Base-by-base conservation (phyloP, 2,888 invertebrate species). In the Amaurobius ferox region DNA sequence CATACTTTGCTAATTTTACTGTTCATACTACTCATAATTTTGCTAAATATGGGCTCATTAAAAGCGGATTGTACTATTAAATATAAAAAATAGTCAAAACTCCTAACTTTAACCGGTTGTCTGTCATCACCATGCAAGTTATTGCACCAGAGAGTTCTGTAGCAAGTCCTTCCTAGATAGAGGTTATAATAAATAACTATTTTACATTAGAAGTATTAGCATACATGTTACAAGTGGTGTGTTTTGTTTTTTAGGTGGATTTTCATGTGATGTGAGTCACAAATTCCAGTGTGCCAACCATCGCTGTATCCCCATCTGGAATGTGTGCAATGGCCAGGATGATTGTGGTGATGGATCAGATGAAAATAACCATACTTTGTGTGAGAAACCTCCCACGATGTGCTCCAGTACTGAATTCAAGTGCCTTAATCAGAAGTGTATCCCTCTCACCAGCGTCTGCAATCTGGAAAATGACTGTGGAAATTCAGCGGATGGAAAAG, bases 311-410 rank as follows among this genome's bases (percentile, higher is more conserved):
- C 89, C 89, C 0, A 89, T 89, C 1, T 89, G 90, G 80, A 91
- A 92, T 90, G 90, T 91, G 9, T 98, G 98, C 91, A 98, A 98
- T 91, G 95, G 96, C 35, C 93, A 95, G 23, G 96, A 97, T 91
- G 97, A 98, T 91, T 98, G 98, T 91, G 96, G 96, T 44, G 98
- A 98, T 91, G 97, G 97, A 9, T 96, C 96, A 0, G 98, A 98
- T 91, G 98, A 98, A 92, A 97, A 97, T 91, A 97, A 97, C 91
- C 95, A 97, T 94, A 97, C 97, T 0, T 92, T 97, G 78, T 97
- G 97, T 90, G 94, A 95, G 0, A 93, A 94, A n/a, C 94, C 94
- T 87, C 93, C 94, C 72, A 94, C 94, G 89, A 94, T 79, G 3
- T 92, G 92, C 87, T 0, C 88, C 11, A 93, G 94, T 89, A 93